Percentiles rank a stretch among this genome's conserved stretches.
Conservation (phyloP, 64 coral and sea anemone species). For the Trachythela sp. region DNA sequence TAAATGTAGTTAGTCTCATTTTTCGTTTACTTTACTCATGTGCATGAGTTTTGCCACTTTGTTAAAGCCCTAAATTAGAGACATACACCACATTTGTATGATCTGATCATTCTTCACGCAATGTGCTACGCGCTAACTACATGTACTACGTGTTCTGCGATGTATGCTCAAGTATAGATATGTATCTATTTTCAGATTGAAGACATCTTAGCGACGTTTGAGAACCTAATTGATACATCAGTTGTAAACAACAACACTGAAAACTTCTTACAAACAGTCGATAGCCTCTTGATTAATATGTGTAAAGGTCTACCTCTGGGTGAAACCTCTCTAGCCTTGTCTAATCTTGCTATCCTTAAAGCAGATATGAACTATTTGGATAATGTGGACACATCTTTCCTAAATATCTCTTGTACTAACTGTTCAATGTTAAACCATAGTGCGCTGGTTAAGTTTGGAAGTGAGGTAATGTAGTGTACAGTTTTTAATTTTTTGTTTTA, state of each 20-base stretch:
- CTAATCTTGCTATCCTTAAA: not conserved
- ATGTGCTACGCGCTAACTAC: no score
- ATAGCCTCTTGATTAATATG: not conserved
- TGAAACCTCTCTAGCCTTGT: not conserved
- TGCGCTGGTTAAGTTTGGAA: not conserved
- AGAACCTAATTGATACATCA: not conserved
- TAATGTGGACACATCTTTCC: not conserved
- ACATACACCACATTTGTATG: no score
- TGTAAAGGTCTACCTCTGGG: not conserved
- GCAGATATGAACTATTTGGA: not conserved
- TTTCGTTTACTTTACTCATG: no score
- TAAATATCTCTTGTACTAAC: not conserved
- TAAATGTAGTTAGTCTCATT: no score
- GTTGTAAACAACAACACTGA: not conserved
- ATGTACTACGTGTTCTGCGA: no score
- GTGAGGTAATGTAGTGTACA: no score
- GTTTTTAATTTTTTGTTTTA: no score
- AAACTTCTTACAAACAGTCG: not conserved
- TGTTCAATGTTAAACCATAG: not conserved
- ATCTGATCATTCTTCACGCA: no score
- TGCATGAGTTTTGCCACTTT: no score
- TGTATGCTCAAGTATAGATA: no score
- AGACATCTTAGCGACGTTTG: not conserved
- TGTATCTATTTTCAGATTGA: not conserved
- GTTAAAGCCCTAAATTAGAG: no score